A percentile compares a stretch with the other conserved stretches of the same genome.
Evolutionary conservation across 2,888 invertebrate genomes (phyloP).

Genomic region (Hypselothyrea guttata): DNA sequence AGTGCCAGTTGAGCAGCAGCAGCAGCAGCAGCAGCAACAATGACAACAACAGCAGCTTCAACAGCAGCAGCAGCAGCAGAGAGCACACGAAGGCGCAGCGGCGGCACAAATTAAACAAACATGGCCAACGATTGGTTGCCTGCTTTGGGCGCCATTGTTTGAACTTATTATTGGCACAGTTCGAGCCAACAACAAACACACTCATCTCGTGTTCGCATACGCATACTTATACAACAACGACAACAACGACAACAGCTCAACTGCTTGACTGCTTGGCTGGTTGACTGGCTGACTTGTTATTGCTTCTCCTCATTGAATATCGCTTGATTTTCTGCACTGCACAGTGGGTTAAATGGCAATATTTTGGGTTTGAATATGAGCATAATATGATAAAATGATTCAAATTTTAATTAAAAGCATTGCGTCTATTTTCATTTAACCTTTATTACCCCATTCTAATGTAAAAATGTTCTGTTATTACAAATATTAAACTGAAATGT

Average conservation of each 20-base stretch:
- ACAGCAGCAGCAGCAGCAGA: conserved; percentile 37
- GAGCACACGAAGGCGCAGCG: conserved; percentile 50
- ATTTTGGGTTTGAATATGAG: too few relatives aligned
- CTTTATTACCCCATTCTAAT: too few relatives aligned
- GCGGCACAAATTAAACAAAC: conserved; percentile 70
- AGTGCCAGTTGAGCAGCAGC: conserved; percentile 46
- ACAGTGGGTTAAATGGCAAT: neutral
- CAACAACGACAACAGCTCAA: conserved; percentile 18
- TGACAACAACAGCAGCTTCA: conserved; percentile 69
- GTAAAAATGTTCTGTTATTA: too few relatives aligned
- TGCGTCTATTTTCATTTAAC: too few relatives aligned
- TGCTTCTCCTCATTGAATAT: conserved; percentile 57
- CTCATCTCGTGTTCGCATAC: conserved; percentile 21
- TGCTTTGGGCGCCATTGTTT: conserved; percentile 61
- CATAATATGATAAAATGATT: too few relatives aligned
- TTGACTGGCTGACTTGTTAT: conserved; percentile 42
- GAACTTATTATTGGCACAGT: conserved; percentile 70
- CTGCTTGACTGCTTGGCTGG: conserved; percentile 25
- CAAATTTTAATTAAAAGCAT: too few relatives aligned
- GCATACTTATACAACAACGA: too few relatives aligned
- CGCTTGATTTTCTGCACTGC: conserved; percentile 37
- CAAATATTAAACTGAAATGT: too few relatives aligned
- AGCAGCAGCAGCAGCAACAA: conserved; percentile 19
- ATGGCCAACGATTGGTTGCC: conserved; percentile 42
- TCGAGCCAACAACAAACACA: conserved; percentile 45